Conservation (phyloP, 2,888 invertebrate species). For the Drosophila atripex region DNA sequence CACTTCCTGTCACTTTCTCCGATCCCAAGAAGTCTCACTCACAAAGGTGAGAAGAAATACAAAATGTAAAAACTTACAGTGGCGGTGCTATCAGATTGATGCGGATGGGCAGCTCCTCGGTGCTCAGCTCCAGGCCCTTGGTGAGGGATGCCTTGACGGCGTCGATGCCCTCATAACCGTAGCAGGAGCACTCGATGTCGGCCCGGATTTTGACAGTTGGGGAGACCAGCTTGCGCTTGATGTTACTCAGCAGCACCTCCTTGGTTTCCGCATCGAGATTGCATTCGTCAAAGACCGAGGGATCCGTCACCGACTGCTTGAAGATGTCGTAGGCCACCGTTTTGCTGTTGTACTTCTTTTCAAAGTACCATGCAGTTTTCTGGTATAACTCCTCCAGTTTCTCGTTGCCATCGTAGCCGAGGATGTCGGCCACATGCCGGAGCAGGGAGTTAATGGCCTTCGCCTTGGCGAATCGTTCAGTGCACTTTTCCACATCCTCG, state of each 20-base stretch:
- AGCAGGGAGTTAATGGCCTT: constrained; percentile 99
- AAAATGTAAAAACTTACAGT: constrained; percentile 85
- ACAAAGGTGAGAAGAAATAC: background rate
- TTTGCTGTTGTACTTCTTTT: constrained; percentile 97
- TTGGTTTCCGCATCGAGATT: constrained; percentile 96
- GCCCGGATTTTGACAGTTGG: constrained; percentile 98
- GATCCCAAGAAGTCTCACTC: too few species aligned
- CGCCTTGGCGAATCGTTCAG: constrained; percentile 98
- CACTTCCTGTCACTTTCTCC: background rate
- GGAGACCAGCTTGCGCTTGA: constrained; percentile 97
- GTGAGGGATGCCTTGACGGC: constrained; percentile 97
- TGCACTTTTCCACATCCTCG: constrained; percentile 99
- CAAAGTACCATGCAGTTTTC: constrained; percentile 99
- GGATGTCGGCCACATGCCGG: constrained; percentile 97
- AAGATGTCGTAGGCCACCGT: constrained; percentile 99
- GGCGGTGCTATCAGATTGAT: constrained; percentile 99
- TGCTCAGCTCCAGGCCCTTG: constrained; percentile 95
- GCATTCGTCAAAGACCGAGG: constrained; percentile 97
- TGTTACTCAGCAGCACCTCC: constrained; percentile 95
- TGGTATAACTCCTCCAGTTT: constrained; percentile 97
- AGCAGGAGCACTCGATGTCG: constrained; percentile 96
- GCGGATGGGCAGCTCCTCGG: constrained; percentile 97
- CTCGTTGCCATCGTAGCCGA: constrained; percentile 95
- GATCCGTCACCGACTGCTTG: constrained; percentile 98
- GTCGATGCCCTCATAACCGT: constrained; percentile 99